These are phyloP conservation scores for Pagrus major DNA, from an alignment of 2,113 vertebrate species.

Conservation along the genomic window DNA sequence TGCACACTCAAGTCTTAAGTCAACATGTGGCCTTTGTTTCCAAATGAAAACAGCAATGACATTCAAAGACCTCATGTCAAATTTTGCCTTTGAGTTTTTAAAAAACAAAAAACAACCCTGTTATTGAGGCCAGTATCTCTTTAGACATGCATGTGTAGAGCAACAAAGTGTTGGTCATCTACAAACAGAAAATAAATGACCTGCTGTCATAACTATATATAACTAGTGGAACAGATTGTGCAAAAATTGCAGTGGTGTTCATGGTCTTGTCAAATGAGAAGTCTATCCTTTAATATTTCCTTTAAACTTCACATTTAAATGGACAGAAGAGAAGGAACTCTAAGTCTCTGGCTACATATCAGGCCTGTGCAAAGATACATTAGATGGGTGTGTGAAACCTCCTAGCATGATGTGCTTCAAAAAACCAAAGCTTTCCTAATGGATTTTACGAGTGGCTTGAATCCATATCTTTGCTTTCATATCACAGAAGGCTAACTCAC, in stretches of 20 bases:
- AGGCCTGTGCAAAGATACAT: slow-evolving; percentile 67
- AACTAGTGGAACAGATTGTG: slow-evolving; percentile 69
- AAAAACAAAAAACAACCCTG: neutral
- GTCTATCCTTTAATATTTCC: slow-evolving; percentile 38
- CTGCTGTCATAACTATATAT: slow-evolving; percentile 36
- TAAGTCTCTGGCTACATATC: slow-evolving; percentile 50
- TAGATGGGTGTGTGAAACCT: slow-evolving; percentile 28
- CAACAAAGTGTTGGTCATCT: slow-evolving; percentile 16
- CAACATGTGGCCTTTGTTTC: slow-evolving; percentile 15
- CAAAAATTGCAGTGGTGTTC: slow-evolving; percentile 76
- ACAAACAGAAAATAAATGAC: slow-evolving; percentile 50
- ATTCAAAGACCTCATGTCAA: slow-evolving; percentile 1
- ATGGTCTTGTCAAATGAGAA: slow-evolving; percentile 67
- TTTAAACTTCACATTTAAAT: slow-evolving; percentile 72
- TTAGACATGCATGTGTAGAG: slow-evolving; percentile 23
- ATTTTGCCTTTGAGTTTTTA: slow-evolving; percentile 1
- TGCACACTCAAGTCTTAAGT: slow-evolving; percentile 21
- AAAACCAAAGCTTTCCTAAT: slow-evolving; percentile 10
- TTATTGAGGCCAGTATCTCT: slow-evolving; percentile 14
- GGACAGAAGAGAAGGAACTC: slow-evolving; percentile 65
- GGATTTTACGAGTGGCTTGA: slow-evolving; percentile 25
- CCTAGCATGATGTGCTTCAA: slow-evolving; percentile 3
- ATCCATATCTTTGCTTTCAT: slow-evolving; percentile 29
- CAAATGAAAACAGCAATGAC: slow-evolving; percentile 9
- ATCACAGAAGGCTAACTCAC: slow-evolving; percentile 7